phyloP scores from a whole-genome alignment of 2,797 vertebrate species.

The Gambusia yucatana region DNA sequence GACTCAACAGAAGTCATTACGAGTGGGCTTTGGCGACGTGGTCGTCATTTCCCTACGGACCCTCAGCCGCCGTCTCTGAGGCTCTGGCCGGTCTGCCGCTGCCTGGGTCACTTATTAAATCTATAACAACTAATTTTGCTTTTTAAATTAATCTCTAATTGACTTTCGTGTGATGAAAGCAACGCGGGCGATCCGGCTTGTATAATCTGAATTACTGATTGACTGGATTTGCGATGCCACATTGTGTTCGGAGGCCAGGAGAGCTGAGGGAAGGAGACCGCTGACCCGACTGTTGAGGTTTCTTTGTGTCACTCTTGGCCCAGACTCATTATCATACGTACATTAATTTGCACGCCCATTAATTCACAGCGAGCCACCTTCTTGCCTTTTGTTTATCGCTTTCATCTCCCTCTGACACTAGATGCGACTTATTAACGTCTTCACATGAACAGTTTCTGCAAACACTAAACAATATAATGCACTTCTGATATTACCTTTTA shows the following conservation, averaged over 20 bases:
- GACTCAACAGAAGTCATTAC: slow-evolving; percentile 86
- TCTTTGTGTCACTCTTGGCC: slow-evolving; percentile 14
- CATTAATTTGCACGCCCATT: slow-evolving; percentile 23
- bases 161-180: slow-evolving; percentile 71
- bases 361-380: slow-evolving; percentile 17
- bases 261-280: slow-evolving; percentile 19
- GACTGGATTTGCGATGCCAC: slow-evolving; percentile 50
- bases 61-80: slow-evolving; percentile 40
- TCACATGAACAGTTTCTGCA: slow-evolving; percentile 20
- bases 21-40: slow-evolving; percentile 66
- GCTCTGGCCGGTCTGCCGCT: slow-evolving; percentile 50
- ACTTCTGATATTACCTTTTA: slow-evolving; percentile 11
- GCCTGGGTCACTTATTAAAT: slow-evolving; percentile 78
- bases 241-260: slow-evolving; percentile 55
- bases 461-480: slow-evolving; percentile 8
- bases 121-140: slow-evolving; percentile 79
- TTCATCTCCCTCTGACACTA: slow-evolving; percentile 16
- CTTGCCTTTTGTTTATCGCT: slow-evolving; percentile 13
- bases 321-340: slow-evolving; percentile 41
- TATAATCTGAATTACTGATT: slow-evolving; percentile 64
- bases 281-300: slow-evolving; percentile 43
- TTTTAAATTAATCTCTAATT: slow-evolving; percentile 83
- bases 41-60: slow-evolving; percentile 79
- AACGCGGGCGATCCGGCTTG: slow-evolving; percentile 56
- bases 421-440: not conserved